Evolutionary conservation across 1,140 invertebrate genomes (phyloP).

Genomic region (Frieseomelitta varia): DNA sequence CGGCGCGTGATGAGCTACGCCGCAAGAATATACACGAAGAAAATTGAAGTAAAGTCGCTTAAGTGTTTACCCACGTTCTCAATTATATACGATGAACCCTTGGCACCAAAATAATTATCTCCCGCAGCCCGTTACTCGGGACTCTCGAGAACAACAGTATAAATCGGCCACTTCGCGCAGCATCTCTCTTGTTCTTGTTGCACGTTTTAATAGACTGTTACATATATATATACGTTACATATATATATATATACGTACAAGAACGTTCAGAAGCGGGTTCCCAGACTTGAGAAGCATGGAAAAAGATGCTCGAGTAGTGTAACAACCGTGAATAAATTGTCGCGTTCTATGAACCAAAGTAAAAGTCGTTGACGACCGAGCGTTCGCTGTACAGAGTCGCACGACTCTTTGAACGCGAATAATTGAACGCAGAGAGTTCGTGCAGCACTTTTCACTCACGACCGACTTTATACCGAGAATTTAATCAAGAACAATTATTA

Average conservation of each 20-base stretch:
- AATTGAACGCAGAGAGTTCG: no score
- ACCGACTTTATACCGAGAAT: no score
- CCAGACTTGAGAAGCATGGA: background rate
- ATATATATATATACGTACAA: no score
- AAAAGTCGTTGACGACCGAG: background rate
- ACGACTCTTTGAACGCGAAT: no score
- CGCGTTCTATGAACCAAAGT: background rate
- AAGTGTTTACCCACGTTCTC: slow-evolving; percentile 80
- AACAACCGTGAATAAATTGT: background rate
- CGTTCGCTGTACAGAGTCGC: no score
- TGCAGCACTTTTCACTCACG: no score
- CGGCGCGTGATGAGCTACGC: slow-evolving; percentile 55
- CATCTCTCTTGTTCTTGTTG: background rate
- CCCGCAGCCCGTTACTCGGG: slow-evolving; percentile 74
- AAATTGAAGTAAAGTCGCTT: slow-evolving; percentile 80
- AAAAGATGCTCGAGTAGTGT: background rate
- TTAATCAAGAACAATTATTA: background rate
- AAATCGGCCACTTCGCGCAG: background rate
- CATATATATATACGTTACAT: background rate
- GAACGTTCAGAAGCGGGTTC: background rate
- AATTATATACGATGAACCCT: slow-evolving; percentile 79
- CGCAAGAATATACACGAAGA: slow-evolving; percentile 59
- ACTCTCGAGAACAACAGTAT: slow-evolving; percentile 32
- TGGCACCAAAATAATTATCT: slow-evolving; percentile 80
- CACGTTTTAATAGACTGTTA: background rate